Evolutionary conservation across 2,888 invertebrate genomes (phyloP).

Genomic region (Belgica antarctica): DNA sequence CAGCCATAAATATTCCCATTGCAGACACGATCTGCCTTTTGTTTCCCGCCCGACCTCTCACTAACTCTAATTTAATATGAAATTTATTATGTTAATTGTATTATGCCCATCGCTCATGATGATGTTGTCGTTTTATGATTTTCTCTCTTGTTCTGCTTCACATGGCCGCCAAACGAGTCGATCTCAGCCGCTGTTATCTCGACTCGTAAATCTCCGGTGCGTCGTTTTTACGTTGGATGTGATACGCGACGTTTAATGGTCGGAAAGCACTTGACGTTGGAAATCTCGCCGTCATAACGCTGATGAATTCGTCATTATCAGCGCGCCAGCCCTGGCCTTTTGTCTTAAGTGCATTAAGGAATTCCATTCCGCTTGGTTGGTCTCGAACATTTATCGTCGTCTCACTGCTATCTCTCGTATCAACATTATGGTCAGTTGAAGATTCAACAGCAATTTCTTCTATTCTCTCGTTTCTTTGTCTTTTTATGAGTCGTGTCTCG

Average conservation of each 20-base stretch:
- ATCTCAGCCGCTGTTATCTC: constrained; percentile 2
- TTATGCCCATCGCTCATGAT: constrained; percentile 28
- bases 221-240: constrained; percentile 2
- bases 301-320: background rate
- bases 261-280: background rate
- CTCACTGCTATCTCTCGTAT: constrained; percentile 17
- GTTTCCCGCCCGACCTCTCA: constrained; percentile 16
- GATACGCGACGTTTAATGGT: constrained; percentile 22
- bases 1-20: constrained; percentile 23
- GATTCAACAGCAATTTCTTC: constrained; percentile 34
- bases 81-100: constrained; percentile 34
- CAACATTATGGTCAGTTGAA: constrained; percentile 42
- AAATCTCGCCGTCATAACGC: background rate
- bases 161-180: background rate
- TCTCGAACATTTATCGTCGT: background rate
- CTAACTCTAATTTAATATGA: constrained; percentile 9
- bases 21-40: background rate
- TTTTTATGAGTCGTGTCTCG: constrained; percentile 11
- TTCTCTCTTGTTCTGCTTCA: background rate
- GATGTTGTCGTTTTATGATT: constrained; percentile 10
- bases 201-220: constrained; percentile 11
- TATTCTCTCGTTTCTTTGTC: background rate
- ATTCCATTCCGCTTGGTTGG: constrained; percentile 42
- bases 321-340: constrained; percentile 6
- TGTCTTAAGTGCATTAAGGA: constrained; percentile 39